A percentile compares a stretch with the other conserved stretches of the same genome.
Evolutionary conservation across 2,888 invertebrate species (phyloP).

Genomic region (Eupithecia abbreviata): DNA sequence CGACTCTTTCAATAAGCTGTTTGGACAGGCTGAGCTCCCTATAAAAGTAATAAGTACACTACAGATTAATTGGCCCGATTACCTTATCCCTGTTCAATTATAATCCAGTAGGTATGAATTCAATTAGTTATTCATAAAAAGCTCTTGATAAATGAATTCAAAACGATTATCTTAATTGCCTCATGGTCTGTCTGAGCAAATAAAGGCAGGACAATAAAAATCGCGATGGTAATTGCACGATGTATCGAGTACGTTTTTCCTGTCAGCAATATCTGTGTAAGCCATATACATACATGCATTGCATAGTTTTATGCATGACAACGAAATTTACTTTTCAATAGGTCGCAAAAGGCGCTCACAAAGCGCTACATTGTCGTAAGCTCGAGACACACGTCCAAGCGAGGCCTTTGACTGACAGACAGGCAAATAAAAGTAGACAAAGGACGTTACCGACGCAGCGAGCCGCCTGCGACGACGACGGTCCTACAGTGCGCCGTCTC

Average conservation of each 20-base stretch:
- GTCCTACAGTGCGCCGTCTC: slow-evolving; percentile 8
- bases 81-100: slow-evolving; percentile 44
- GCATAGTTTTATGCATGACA: slow-evolving; percentile 77
- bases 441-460: slow-evolving; percentile 47
- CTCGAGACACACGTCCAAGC: slow-evolving; percentile 65
- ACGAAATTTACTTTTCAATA: slow-evolving; percentile 74
- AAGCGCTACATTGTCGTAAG: slow-evolving; percentile 74
- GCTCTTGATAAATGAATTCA: slow-evolving; percentile 41
- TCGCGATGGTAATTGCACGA: slow-evolving; percentile 54
- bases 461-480: slow-evolving; percentile 24
- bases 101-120: slow-evolving; percentile 39
- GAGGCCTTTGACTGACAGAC: slow-evolving; percentile 78
- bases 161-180: slow-evolving; percentile 46
- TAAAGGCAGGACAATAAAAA: slow-evolving; percentile 49
- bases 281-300: slow-evolving; percentile 63
- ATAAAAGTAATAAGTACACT: slow-evolving; percentile 38
- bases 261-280: slow-evolving; percentile 47
- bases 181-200: slow-evolving; percentile 41
- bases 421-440: slow-evolving; percentile 79
- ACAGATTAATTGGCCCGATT: slow-evolving; percentile 45
- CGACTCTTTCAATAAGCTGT: slow-evolving; percentile 35
- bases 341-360: slow-evolving; percentile 69
- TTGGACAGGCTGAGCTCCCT: slow-evolving; percentile 33
- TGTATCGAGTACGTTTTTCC: slow-evolving; percentile 31
- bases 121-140: slow-evolving; percentile 45